These are phyloP conservation scores for Phallusia fumigata DNA, from an alignment of 23 tunicate species.

Conservation along the genomic window DNA sequence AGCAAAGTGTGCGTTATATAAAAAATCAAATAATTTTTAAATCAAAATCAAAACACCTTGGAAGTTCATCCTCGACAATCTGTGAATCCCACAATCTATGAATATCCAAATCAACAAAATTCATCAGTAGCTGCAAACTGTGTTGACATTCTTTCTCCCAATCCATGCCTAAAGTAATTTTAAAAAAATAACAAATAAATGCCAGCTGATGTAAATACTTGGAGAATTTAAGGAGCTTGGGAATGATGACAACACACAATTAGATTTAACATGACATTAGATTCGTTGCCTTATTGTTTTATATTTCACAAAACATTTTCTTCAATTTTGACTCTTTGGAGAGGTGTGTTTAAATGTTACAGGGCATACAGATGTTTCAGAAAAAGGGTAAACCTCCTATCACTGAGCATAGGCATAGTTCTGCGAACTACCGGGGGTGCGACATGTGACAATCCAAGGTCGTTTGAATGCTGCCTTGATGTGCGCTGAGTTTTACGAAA, in stretches of 20 bases:
- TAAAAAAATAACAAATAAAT: neutral
- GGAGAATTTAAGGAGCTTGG: neutral
- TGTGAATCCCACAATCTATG: conserved; percentile 71
- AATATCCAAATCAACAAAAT: conserved; percentile 77
- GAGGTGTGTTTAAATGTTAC: neutral
- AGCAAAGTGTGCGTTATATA: no score
- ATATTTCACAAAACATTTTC: no score
- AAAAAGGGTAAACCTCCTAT: no score
- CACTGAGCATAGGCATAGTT: no score
- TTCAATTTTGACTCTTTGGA: no score
- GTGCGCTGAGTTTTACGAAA: no score
- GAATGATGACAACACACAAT: no score
- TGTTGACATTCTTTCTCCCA: conserved; percentile 73
- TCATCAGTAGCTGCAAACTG: conserved; percentile 69
- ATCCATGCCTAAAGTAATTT: conserved; percentile 18
- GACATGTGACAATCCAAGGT: no score
- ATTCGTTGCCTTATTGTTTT: conserved; percentile 8
- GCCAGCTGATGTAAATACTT: neutral
- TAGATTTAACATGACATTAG: neutral
- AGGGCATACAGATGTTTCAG: neutral
- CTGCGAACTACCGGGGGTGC: no score
- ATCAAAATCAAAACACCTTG: no score
- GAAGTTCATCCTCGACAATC: conserved; percentile 77
- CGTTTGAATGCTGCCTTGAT: no score
- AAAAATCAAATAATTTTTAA: no score